Evolutionary conservation across 2,797 vertebrate species (phyloP), one percentile per base, ranked within the genome.

Genomic region (Acanthurus leucopareius): DNA sequence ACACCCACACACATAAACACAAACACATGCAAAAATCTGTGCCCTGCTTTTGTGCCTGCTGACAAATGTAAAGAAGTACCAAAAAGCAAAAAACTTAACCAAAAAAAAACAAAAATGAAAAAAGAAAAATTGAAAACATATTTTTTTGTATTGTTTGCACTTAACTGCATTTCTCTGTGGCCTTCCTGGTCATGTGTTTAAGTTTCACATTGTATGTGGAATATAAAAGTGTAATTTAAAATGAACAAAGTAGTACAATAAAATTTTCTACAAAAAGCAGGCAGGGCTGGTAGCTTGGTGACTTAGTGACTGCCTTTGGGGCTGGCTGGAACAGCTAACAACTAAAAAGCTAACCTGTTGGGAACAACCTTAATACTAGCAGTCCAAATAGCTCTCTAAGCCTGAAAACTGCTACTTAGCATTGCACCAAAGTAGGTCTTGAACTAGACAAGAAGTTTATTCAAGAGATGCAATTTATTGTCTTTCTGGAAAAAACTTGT

Each of bases 1-100:
- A 49, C 47, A 49, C 17, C n/a, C 2, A 49, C 47, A 48, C 48
- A 48, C 47, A 17, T 10, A 7, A 16, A 16, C 5, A 9, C 17
- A 19, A 54, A 35, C 61, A 73, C 68, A 57, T 75, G 35, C 65
- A 49, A 38, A 19, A 32, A 32, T 32, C 28, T 3, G 28, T 4
- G 28, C 28, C 28, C 28, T 32, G 28, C 28, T 3, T 32, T 32
- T 4, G 28, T 32, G 28, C 28, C 28, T 4, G 28, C 28, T 32
- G 28, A 32, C 28, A 32, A 32, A 32, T 32, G 28, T 32, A 32
- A 32, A 3, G 28, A 32, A 4, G 28, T 32, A 32, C 28, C 28
- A 32, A 32, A 32, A 32, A 32, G 2, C 28, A 32, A 32, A 32
- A 32, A 32, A 32, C 28, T 32, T 32, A 32, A 3, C 28, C 28